Evolutionary conservation across 2,888 invertebrate species (phyloP), one percentile per base, ranked within the genome.

Genomic region (Caenorhabditis sp.): DNA sequence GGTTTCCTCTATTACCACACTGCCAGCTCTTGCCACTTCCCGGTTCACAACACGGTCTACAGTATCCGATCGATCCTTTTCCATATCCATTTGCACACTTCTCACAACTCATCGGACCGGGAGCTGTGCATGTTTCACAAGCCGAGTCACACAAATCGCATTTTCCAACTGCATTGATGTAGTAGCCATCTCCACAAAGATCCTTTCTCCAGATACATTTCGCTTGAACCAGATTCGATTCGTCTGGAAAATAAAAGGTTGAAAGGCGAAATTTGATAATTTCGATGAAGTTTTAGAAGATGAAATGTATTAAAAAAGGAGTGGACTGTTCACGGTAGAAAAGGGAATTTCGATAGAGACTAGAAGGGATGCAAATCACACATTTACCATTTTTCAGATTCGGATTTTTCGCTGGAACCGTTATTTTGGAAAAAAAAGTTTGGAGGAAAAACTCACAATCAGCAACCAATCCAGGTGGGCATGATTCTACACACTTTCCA

Each of bases 401-500:
- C 38, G 6, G 35, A 2, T 28, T 54, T 54, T 63, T 19, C 10
- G 73, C 61, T 63, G 51, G 8, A 74, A 74, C 28, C 10, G 24
- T 51, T 51, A 22, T 58, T 14, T 19, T 7, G 26, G n/a, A n/a
- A n/a, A 16, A 6, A 26, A 14, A 4, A 35, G 61, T 63, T 73
- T 51, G n/a, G n/a, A n/a, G n/a, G n/a, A n/a, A n/a, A 7, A 63
- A 89, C 90, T 86, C 61, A 91, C 91, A 91, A 83, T 92, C 91
- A n/a, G 90, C 86, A 19, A 90, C 80, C 1, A 92, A 82, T n/a
- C 91, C 91, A 1, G 59, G 69, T 1, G 92, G 92, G 61, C 92
- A 92, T 24, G 75, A 63, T 24, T 90, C 89, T 12, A 92, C 90
- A 79, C 92, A 92, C 31, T 89, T 90, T 31, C 92, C 91, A 61